Conservation (phyloP, 2,888 invertebrate species). For the Sarcophaga carnaria region DNA sequence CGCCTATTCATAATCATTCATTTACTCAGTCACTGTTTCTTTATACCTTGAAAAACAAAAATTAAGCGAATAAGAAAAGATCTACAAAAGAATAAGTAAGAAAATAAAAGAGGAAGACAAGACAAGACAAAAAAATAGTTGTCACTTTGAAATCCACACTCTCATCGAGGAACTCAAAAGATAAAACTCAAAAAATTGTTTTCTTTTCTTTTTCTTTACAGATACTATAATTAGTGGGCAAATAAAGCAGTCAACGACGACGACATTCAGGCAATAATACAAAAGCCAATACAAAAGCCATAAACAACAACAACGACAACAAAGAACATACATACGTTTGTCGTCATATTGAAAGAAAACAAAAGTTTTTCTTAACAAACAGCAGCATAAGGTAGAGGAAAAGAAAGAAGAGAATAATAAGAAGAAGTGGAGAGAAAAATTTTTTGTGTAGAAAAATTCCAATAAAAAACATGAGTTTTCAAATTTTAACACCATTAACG, state of each 20-base stretch:
- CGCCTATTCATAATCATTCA: background rate
- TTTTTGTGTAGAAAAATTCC: background rate
- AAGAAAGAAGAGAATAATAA: slow-evolving; percentile 9
- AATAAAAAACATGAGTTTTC: slow-evolving; percentile 61
- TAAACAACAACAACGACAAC: background rate
- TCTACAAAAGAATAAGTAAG: background rate
- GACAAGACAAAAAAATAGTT: slow-evolving; percentile 7
- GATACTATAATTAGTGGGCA: slow-evolving; percentile 37
- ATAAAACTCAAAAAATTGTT: slow-evolving; percentile 6
- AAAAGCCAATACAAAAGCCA: slow-evolving; percentile 10
- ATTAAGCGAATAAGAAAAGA: slow-evolving; percentile 10
- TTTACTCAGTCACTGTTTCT: background rate
- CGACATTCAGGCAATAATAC: background rate
- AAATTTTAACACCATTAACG: slow-evolving; percentile 57
- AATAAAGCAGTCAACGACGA: slow-evolving; percentile 9
- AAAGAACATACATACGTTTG: background rate
- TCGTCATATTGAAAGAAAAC: slow-evolving; percentile 31
- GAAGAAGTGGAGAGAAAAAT: background rate
- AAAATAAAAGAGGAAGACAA: background rate
- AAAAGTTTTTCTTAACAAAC: slow-evolving; percentile 37
- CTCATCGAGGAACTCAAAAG: background rate
- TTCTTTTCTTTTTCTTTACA: slow-evolving; percentile 21
- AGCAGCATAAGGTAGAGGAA: slow-evolving; percentile 4
- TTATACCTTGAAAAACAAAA: background rate
- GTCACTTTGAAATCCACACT: slow-evolving; percentile 13